Evolutionary conservation across 2,888 invertebrate genomes (phyloP), one percentile per base, ranked within the genome.

Genomic region (Drosophila bunnanda): DNA sequence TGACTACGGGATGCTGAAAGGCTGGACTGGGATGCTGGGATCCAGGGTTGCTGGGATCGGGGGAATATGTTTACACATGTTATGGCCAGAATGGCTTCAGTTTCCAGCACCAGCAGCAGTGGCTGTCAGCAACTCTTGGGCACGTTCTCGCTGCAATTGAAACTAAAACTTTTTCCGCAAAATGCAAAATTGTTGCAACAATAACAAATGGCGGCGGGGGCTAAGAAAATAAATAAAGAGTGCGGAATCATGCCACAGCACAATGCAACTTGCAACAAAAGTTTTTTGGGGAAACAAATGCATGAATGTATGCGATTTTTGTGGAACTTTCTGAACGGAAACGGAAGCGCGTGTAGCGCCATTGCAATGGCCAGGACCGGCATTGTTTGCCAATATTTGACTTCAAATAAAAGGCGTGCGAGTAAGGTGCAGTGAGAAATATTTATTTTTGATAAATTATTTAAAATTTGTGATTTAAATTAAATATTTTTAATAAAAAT

Each of bases 101-200:
- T 64, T 58, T 52, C 61, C 59, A 30, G 50, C 32, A 50, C 17
- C 17, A 52, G 59, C 54, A 44, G 17, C 58, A 71, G 76, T 72
- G 58, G 82, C 82, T 88, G 83, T 84, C 83, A 85, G 86, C 83
- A 88, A 82, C 85, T 65, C 64, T 85, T 79, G 82, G 70, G 88
- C 77, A 71, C 76, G 76, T 76, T 75, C 64, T 76, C 64, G 58
- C 58, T 57, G 82, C 82, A 87, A 84, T 84, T 85, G 86, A 84
- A 84, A 85, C 82, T 82, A 85, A 85, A 72, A 72, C 74, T 72
- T 73, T 73, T 67, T 74, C 39, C 53, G 56, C 76, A 76, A 85
- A 85, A 84, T 76, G 78, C 74, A 82, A 84, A 82, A 88, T 55
- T 72, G 36, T 71, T 53, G 68, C 74, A 73, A 62, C 74, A 75